Evolutionary conservation across 2,888 invertebrate species (phyloP).

Genomic region (Oscheius onirici): DNA sequence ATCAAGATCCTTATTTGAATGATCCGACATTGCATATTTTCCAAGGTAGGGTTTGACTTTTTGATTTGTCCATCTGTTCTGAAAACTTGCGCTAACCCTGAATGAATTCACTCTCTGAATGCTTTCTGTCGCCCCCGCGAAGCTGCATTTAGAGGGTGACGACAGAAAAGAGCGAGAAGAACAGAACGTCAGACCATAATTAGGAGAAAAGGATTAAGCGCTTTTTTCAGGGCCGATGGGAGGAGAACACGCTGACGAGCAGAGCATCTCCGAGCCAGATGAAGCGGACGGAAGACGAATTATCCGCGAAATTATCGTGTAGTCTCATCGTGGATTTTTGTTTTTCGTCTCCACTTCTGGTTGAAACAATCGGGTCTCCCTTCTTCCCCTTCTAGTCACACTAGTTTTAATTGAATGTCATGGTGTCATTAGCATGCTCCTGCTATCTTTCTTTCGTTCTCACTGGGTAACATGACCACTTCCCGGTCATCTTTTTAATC

Average conservation of each 20-base stretch:
- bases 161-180: background rate
- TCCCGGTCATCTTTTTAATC: slow-evolving; percentile 5
- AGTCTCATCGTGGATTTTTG: background rate
- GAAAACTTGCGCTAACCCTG: background rate
- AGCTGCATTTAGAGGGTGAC: slow-evolving; percentile 17
- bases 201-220: slow-evolving; percentile 1
- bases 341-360: slow-evolving; percentile 25
- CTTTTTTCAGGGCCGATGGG: slow-evolving; percentile 23
- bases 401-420: slow-evolving; percentile 22
- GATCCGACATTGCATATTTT: slow-evolving; percentile 36
- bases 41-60: slow-evolving; percentile 23
- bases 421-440: slow-evolving; percentile 25
- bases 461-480: slow-evolving; percentile 25
- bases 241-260: slow-evolving; percentile 28
- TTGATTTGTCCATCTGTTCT: background rate
- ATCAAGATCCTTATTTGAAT: slow-evolving; percentile 40
- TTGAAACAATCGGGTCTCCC: slow-evolving; percentile 14
- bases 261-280: slow-evolving; percentile 34
- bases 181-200: background rate
- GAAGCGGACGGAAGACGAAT: slow-evolving; percentile 47
- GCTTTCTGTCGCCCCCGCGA: slow-evolving; percentile 7
- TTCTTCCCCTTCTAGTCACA: slow-evolving; percentile 11
- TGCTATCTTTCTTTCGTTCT: background rate
- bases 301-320: slow-evolving; percentile 56
- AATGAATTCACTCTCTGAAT: slow-evolving; percentile 3